Base-by-base conservation (phyloP, 1,140 invertebrate species). In the Drosophila carrolli region DNA sequence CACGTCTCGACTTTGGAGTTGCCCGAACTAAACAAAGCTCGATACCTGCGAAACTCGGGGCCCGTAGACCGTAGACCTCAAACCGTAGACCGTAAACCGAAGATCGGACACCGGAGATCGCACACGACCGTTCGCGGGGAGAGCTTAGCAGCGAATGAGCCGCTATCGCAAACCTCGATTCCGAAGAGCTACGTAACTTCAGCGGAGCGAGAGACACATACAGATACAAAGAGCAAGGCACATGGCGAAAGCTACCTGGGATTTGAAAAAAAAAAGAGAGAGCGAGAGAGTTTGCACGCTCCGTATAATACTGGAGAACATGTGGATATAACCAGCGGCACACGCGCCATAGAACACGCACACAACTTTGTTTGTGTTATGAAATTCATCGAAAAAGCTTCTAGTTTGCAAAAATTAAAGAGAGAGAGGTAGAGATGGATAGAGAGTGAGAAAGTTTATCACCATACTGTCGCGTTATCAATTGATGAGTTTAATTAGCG, bases 91-190 rank as follows among this genome's bases (percentile, higher is more conserved):
- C 53, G 35, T 16, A 55, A 32, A 57, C 41, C 62, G 59, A 14
- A 19, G 40, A 35, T 58, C 60, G 37, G 37, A 55, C 47, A 55
- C 41, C 62, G 44, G 51, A 58, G 59, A 81, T 60, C 55, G 27
- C 50, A 73, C 79, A 62, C 83, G 83, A 89, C 83, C 83, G 84
- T 80, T 57, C 83, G 75, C 70, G 72, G 61, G 56, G 38, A 89
- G 67, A 82, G 76, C 83, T 76, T 48, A 62, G 67, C 38, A 75
- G 51, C 76, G 83, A 89, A 88, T 88, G 75, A 77, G 48, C 54
- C 47, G 79, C 78, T 62, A 59, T 40, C 48, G 62, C 63, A 43
- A 48, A 53, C 65, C 51, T 35, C 47, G 14, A 40, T 32, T 74
- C 55, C 62, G 55, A 68, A 58, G 10, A 58, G 63, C 67, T 32